phyloP scores from a whole-genome alignment of 2,797 vertebrate species.

The Luscinia luscinia region DNA sequence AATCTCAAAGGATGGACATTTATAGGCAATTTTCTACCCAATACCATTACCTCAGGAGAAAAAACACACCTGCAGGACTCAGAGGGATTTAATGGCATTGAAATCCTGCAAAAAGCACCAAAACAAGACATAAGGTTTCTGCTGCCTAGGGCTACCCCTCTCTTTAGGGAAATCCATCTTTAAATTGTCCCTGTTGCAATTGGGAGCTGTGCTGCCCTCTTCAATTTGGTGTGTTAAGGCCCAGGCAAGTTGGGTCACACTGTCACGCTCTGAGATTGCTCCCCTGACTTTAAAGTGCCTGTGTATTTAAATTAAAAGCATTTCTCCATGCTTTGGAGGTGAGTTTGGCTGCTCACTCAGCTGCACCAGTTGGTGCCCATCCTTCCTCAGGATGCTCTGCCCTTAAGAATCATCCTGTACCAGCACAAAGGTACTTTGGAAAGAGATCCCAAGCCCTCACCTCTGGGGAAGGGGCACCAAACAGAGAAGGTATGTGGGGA shows the following conservation, averaged over 20 bases:
- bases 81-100: neutral
- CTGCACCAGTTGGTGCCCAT: accelerated
- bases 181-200: neutral
- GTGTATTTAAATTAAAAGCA: neutral
- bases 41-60: neutral
- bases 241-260: neutral
- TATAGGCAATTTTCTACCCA: neutral
- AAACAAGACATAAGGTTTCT: neutral
- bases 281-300: neutral
- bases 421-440: neutral
- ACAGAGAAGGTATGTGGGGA: neutral
- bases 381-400: neutral
- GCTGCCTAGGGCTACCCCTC: neutral
- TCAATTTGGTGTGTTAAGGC: neutral
- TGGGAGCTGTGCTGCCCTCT: accelerated
- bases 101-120: conserved; percentile 1
- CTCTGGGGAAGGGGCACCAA: neutral
- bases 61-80: neutral
- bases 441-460: neutral
- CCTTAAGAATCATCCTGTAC: neutral
- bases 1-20: neutral
- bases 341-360: neutral
- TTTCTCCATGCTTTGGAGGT: neutral
- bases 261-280: neutral
- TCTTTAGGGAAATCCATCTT: neutral